Conservation (phyloP, 2,797 vertebrate species). For the Sebastes goodei region DNA sequence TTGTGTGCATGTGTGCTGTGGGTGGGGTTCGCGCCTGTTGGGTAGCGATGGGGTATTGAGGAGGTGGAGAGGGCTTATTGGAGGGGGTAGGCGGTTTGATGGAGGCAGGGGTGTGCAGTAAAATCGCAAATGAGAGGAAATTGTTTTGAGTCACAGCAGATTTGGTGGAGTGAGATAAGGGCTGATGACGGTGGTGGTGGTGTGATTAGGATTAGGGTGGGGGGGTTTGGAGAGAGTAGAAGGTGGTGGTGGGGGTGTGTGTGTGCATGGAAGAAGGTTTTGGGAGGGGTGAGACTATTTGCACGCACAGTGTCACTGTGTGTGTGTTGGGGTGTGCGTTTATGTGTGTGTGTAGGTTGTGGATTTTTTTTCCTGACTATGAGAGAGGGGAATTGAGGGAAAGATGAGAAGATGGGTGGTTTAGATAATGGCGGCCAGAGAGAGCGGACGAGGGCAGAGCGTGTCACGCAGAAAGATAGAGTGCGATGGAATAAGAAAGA, state of each 20-base stretch:
- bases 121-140: constrained; percentile 83
- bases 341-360: constrained; percentile 50
- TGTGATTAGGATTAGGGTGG: constrained; percentile 79
- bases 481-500: constrained; percentile 61
- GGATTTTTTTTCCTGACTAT: constrained; percentile 38
- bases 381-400: constrained; percentile 39
- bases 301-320: constrained; percentile 33
- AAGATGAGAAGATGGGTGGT: constrained; percentile 66
- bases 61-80: constrained; percentile 66
- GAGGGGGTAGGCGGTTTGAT: constrained; percentile 60
- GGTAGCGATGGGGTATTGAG: constrained; percentile 56
- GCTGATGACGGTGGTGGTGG: constrained; percentile 80
- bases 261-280: constrained; percentile 44
- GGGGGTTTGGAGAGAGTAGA: constrained; percentile 52
- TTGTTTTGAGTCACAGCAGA: constrained; percentile 84
- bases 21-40: constrained; percentile 63
- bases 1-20: constrained; percentile 49
- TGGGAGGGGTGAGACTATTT: constrained; percentile 55
- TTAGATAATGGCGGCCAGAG: constrained; percentile 63
- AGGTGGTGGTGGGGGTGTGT: constrained; percentile 43
- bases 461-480: constrained; percentile 59
- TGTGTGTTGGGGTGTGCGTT: constrained; percentile 16
- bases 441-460: constrained; percentile 41
- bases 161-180: constrained; percentile 85
- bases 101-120: constrained; percentile 64